phyloP scores from a whole-genome alignment of 2,888 invertebrate genomes.

The Bimastos eiseni region DNA sequence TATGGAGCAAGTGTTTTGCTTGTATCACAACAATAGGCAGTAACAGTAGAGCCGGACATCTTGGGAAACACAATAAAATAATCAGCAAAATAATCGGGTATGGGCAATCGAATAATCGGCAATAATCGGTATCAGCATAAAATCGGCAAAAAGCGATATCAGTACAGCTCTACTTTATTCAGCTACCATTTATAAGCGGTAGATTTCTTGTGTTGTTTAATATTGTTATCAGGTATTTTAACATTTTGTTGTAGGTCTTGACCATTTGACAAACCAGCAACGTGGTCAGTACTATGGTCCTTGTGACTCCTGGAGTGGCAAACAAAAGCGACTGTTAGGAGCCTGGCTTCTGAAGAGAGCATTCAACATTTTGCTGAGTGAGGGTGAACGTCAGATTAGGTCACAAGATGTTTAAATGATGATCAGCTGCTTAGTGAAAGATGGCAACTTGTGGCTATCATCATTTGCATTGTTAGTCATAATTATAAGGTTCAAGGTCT shows the following conservation, averaged over 20 bases:
- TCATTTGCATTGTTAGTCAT: background rate
- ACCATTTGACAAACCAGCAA: conserved; percentile 77
- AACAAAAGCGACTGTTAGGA: conserved; percentile 75
- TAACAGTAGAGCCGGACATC: too few species aligned
- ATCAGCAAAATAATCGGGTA: too few species aligned
- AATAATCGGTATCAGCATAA: too few species aligned
- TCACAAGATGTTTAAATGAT: conserved; percentile 62
- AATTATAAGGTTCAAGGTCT: background rate
- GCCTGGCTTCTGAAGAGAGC: conserved; percentile 79
- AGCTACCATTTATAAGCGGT: too few species aligned
- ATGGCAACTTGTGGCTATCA: background rate
- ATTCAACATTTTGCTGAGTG: conserved; percentile 79
- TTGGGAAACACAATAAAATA: too few species aligned
- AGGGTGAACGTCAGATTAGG: conserved; percentile 84
- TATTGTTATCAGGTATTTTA: background rate
- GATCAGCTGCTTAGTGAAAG: background rate
- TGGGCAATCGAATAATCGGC: too few species aligned
- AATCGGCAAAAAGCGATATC: too few species aligned
- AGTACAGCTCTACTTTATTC: too few species aligned
- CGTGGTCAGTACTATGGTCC: conserved; percentile 82
- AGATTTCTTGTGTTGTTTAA: background rate
- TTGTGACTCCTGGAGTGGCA: conserved; percentile 74
- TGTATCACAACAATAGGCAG: too few species aligned
- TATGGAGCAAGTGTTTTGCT: too few species aligned
- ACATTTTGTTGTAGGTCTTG: conserved; percentile 64